A percentile compares a stretch with the other conserved stretches of the same genome.
Conservation (phyloP, 2,113 vertebrate species). For the Tupaia chinensis region DNA sequence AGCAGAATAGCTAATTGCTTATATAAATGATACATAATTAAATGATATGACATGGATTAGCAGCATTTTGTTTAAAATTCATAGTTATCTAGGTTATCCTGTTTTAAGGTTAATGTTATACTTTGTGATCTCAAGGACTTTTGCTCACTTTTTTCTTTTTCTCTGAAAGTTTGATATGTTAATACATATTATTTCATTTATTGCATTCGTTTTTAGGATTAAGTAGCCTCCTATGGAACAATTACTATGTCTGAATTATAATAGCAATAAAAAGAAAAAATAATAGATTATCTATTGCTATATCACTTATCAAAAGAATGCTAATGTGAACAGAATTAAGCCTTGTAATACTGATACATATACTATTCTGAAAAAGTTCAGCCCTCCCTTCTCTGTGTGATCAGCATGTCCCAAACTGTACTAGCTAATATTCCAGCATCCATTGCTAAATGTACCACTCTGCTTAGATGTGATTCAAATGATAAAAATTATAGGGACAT, state of each 20-base stretch:
- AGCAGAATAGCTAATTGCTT: not conserved
- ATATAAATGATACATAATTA: not conserved
- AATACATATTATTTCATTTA: not conserved
- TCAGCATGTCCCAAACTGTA: not conserved
- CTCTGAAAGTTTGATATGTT: not conserved
- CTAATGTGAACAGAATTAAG: not conserved
- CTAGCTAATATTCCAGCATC: not conserved
- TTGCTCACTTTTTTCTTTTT: not conserved
- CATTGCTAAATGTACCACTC: not conserved
- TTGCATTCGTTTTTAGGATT: not conserved
- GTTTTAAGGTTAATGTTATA: not conserved
- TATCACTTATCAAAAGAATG: not conserved
- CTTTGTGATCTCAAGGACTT: not conserved
- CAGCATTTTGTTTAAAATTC: not conserved
- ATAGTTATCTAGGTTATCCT: not conserved
- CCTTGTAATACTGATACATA: not conserved
- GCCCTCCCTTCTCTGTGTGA: not conserved
- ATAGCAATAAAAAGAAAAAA: not conserved
- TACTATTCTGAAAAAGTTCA: not conserved
- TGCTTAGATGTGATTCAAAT: not conserved
- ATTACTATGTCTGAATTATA: not conserved
- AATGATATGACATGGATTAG: not conserved
- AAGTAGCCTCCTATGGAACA: not conserved
- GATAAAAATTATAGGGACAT: not conserved
- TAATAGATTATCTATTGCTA: not conserved